Evolutionary conservation across 2,797 vertebrate species (phyloP), one percentile per base, ranked within the genome.

Genomic region (Kryptopterus vitreolus): DNA sequence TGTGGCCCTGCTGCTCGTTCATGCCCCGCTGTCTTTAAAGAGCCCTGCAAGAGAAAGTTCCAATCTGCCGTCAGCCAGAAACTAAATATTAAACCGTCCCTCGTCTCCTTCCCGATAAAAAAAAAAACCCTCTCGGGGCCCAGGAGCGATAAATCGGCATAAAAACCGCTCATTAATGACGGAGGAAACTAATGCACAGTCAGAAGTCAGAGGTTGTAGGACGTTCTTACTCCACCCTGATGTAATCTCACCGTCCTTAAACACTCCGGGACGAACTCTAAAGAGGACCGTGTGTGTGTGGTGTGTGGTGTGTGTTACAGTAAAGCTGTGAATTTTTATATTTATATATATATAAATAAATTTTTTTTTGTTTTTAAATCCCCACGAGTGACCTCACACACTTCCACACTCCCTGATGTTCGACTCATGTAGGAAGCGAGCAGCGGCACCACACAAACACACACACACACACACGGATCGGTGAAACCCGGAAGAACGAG

Each of bases 1-100:
- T 98, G 94, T 96, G 93, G 88, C 93, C 95, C 91, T 94, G 94
- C 93, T 96, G 95, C 91, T 95, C 92, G 91, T 90, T 94, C 92
- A 94, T 94, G 93, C 92, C 93, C 93, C 91, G 92, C 91, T 90
- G 93, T 92, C 91, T 93, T 92, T 93, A 95, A 93, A 92, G 93
- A 92, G 91, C 92, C 93, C 93, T 94, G 90, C 65, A 90, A 93
- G 90, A 93, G 90, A 94, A 92, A 92, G 92, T 77, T 92, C 90
- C 87, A 88, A 88, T 92, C 87, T 93, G 88, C 92, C 71, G 48
- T 82, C 71, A 79, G 59, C 50, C 16, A 38, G 48, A 79, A 61
- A 50, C 20, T 13, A 26, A 66, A 62, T 43, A 26, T 13, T 2
- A 33, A 76, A 13, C 20, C 35, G n/a, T n/a, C n/a, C n/a, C n/a